phyloP scores from a whole-genome alignment of 2,888 invertebrate genomes.

The Clistopyga incitator region DNA sequence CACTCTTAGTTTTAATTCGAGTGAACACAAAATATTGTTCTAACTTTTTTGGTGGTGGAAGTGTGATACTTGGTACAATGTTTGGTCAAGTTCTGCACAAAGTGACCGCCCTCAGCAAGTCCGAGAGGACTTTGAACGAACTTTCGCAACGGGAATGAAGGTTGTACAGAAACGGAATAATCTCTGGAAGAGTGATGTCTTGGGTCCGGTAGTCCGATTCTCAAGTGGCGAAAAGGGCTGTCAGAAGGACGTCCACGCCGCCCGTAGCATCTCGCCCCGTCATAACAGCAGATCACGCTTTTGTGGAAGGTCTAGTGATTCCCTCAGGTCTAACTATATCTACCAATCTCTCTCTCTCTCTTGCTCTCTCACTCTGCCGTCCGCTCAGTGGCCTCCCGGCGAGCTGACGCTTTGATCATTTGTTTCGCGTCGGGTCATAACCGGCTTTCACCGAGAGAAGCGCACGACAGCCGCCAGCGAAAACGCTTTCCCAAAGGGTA shows the following conservation, averaged over 20 bases:
- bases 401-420: slow-evolving; percentile 78
- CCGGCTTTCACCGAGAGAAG: slow-evolving; percentile 72
- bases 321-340: slow-evolving; percentile 36
- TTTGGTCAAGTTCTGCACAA: slow-evolving; percentile 11
- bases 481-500: slow-evolving; percentile 74
- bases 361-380: too few relatives aligned
- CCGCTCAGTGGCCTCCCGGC: slow-evolving; percentile 72
- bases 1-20: too few relatives aligned
- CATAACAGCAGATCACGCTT: slow-evolving; percentile 43
- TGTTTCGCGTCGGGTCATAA: slow-evolving; percentile 76
- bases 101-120: slow-evolving; percentile 11
- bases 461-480: slow-evolving; percentile 71
- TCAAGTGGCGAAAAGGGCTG: slow-evolving; percentile 57
- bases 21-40: too few relatives aligned
- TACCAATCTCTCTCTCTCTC: slow-evolving; percentile 66
- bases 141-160: background rate
- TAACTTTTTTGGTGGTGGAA: too few relatives aligned
- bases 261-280: slow-evolving; percentile 47
- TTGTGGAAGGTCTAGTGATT: slow-evolving; percentile 58
- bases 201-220: slow-evolving; percentile 53
- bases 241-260: slow-evolving; percentile 51
- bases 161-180: slow-evolving; percentile 25
- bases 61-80: background rate
- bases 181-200: slow-evolving; percentile 23
- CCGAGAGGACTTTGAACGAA: slow-evolving; percentile 13